Evolutionary conservation across 2,797 vertebrate species (phyloP).

Genomic region (Chelonia mydas): DNA sequence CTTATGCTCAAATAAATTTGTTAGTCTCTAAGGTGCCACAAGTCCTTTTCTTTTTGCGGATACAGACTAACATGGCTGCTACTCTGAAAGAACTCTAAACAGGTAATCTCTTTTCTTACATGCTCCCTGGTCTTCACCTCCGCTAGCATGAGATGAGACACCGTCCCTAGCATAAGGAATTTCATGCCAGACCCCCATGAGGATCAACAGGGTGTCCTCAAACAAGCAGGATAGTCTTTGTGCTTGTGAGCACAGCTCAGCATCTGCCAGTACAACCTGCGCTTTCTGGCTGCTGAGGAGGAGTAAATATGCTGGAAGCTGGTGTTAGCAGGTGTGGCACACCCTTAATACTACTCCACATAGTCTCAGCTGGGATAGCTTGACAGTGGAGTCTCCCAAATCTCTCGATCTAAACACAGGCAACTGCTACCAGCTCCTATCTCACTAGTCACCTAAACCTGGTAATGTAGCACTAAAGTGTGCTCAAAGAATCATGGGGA

Average conservation of each 20-base stretch:
- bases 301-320: neutral
- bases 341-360: neutral
- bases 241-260: neutral
- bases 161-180: neutral
- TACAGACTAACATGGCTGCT: too few relatives aligned
- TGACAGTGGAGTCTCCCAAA: neutral
- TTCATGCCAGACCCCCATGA: neutral
- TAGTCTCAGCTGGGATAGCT: neutral
- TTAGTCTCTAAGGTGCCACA: too few relatives aligned
- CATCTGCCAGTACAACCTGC: neutral
- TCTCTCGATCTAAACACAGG: neutral
- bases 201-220: neutral
- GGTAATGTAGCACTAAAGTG: neutral
- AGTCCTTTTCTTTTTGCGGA: too few relatives aligned
- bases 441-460: neutral
- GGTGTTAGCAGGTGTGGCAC: neutral
- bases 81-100: neutral
- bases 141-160: neutral
- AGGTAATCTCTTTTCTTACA: neutral
- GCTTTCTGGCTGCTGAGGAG: neutral
- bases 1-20: too few relatives aligned
- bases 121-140: neutral
- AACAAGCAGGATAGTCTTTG: neutral
- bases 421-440: neutral
- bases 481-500: neutral